These are phyloP conservation scores for Anoplius nigerrimus DNA, from an alignment of 2,888 invertebrate genomes.

Conservation along the genomic window DNA sequence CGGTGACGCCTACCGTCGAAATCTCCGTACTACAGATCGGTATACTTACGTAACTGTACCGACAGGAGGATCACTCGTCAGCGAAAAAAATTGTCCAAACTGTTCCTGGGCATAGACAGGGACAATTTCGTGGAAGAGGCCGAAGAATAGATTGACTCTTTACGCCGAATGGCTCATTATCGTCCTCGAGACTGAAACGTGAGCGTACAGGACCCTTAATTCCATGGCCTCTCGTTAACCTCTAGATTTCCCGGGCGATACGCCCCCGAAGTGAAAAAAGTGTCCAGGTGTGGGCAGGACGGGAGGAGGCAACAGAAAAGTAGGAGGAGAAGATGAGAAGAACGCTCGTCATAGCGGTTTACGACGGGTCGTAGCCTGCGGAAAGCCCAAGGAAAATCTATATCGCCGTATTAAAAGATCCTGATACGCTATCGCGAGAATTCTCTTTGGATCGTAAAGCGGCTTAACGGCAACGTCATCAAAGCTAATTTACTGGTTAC, in stretches of 20 bases:
- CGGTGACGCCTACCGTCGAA: too few species aligned
- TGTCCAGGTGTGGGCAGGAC: too few species aligned
- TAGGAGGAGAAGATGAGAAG: not conserved
- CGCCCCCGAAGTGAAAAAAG: not conserved
- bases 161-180: too few species aligned
- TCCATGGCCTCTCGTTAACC: slow-evolving; percentile 35
- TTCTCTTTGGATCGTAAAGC: not conserved
- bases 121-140: too few species aligned
- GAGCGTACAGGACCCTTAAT: too few species aligned
- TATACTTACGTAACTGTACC: too few species aligned
- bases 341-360: not conserved
- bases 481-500: slow-evolving; percentile 1
- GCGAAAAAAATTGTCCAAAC: too few species aligned
- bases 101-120: too few species aligned
- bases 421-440: slow-evolving; percentile 2
- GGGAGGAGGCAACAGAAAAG: slow-evolving; percentile 12
- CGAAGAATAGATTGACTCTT: too few species aligned
- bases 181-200: slow-evolving; percentile 8
- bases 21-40: too few species aligned
- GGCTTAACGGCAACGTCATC: not conserved
- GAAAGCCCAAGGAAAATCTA: not conserved
- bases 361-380: not conserved
- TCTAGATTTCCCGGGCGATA: slow-evolving; percentile 43
- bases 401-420: not conserved
- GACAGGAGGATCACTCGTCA: too few species aligned